Percentiles rank a stretch among this genome's conserved stretches.
Conservation (phyloP, 2,797 vertebrate genomes). For the Pipistrellus pipistrellus region DNA sequence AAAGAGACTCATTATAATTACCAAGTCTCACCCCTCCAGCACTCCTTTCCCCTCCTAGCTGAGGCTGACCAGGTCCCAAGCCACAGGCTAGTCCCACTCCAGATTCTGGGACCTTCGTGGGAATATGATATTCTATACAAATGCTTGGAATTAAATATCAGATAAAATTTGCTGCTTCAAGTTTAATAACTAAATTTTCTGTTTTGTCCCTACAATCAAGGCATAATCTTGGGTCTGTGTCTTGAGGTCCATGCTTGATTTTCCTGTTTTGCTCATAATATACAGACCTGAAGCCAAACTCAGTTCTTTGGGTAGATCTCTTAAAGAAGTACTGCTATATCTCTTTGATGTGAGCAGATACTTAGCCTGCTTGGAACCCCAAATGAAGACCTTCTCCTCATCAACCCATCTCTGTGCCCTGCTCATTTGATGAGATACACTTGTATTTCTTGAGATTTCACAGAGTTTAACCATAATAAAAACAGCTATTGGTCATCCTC, state of each 20-base stretch:
- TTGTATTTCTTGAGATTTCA: not conserved
- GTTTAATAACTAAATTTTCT: slow-evolving; percentile 25
- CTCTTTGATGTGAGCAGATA: not conserved
- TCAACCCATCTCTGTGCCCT: not conserved
- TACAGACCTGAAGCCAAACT: not conserved
- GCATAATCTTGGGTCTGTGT: not conserved
- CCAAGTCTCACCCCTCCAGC: not conserved
- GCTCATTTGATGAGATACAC: not conserved
- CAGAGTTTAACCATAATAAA: not conserved
- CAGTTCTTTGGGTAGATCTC: not conserved
- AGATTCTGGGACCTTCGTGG: not conserved
- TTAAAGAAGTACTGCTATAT: not conserved
- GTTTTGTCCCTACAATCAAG: not conserved
- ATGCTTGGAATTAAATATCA: slow-evolving; percentile 50
- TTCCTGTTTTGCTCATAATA: not conserved
- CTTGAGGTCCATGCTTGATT: not conserved
- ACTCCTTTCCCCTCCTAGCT: not conserved
- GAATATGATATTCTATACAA: not conserved
- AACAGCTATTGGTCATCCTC: not conserved
- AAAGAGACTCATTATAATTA: not conserved
- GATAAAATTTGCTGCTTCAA: not conserved
- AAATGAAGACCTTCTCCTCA: not conserved
- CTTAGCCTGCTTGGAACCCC: not conserved
- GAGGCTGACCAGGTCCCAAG: not conserved
- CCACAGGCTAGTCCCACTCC: not conserved